Evolutionary conservation across 2,113 vertebrate genomes (phyloP).

Genomic region (Oncorhynchus mykiss): DNA sequence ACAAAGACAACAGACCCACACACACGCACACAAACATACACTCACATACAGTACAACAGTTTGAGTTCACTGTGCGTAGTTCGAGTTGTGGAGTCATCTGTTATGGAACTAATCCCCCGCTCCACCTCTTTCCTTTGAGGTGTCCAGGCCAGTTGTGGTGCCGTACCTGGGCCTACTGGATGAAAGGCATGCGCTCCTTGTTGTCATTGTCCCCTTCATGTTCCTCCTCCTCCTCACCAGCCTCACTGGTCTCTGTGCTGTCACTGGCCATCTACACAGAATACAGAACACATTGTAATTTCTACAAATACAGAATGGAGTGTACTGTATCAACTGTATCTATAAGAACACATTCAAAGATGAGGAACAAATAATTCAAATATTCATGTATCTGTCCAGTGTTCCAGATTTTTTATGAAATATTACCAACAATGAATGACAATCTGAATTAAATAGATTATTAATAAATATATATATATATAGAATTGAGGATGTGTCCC

Average conservation of each 20-base stretch:
- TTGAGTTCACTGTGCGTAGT: constrained; percentile 79
- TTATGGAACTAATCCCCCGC: constrained; percentile 16
- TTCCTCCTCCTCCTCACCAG: constrained; percentile 96
- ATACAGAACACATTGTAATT: too few relatives aligned
- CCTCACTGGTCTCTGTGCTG: constrained; percentile 98
- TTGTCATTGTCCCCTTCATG: constrained; percentile 93
- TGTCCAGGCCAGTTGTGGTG: constrained; percentile 1
- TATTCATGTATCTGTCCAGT: too few relatives aligned
- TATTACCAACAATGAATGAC: too few relatives aligned
- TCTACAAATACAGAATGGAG: not conserved
- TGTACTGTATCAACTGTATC: not conserved
- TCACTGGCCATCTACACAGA: constrained; percentile 91
- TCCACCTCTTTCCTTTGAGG: constrained; percentile 5
- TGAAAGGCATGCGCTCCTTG: constrained; percentile 98
- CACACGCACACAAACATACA: constrained; percentile 70
- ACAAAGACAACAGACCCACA: constrained; percentile 63
- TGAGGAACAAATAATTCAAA: too few relatives aligned
- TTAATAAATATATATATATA: too few relatives aligned
- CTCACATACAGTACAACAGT: constrained; percentile 82
- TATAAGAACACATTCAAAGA: too few relatives aligned
- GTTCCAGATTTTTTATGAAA: too few relatives aligned
- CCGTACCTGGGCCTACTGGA: constrained; percentile 78
- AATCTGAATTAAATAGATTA: too few relatives aligned
- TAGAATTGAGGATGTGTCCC: too few relatives aligned
- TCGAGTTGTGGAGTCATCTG: constrained; percentile 61